Conservation (phyloP, 2,888 invertebrate species). For the Allolobophora icterica region DNA sequence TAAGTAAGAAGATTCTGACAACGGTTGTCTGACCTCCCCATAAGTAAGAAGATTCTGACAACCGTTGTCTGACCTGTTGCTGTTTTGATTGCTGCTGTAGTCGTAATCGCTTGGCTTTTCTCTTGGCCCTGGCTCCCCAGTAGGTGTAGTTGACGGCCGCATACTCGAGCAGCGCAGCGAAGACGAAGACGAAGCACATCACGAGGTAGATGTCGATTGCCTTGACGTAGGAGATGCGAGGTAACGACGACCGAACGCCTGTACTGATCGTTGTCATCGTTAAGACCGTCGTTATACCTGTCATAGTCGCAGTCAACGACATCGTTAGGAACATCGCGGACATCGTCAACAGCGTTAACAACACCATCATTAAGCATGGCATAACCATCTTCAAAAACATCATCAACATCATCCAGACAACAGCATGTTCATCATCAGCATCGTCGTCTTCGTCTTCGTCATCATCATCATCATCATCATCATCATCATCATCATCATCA, state of each 20-base stretch:
- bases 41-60: not conserved
- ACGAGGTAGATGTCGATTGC: constrained; percentile 90
- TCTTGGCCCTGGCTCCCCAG: constrained; percentile 95
- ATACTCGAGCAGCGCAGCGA: constrained; percentile 93
- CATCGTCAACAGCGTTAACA: not conserved
- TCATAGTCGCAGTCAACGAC: not conserved
- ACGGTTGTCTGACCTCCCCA: too few species aligned
- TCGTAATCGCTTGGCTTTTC: constrained; percentile 76
- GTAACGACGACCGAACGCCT: constrained; percentile 93
- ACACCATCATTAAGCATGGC: not conserved
- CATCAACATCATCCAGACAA: constrained; percentile 68
- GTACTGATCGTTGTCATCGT: constrained; percentile 99
- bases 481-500: too few species aligned
- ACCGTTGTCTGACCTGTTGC: not conserved
- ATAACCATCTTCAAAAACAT: not conserved
- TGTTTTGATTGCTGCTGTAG: constrained; percentile 32
- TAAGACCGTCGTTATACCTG: constrained; percentile 95
- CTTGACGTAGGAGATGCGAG: constrained; percentile 96
- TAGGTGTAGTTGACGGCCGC: constrained; percentile 98
- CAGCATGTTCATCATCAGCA: too few species aligned
- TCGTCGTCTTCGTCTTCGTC: too few species aligned
- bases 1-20: too few species aligned
- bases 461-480: too few species aligned
- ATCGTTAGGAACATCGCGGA: not conserved
- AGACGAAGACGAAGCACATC: constrained; percentile 98